These are phyloP conservation scores for Hirtodrosophila confusa DNA, from an alignment of 2,888 invertebrate genomes.

Conservation along the genomic window DNA sequence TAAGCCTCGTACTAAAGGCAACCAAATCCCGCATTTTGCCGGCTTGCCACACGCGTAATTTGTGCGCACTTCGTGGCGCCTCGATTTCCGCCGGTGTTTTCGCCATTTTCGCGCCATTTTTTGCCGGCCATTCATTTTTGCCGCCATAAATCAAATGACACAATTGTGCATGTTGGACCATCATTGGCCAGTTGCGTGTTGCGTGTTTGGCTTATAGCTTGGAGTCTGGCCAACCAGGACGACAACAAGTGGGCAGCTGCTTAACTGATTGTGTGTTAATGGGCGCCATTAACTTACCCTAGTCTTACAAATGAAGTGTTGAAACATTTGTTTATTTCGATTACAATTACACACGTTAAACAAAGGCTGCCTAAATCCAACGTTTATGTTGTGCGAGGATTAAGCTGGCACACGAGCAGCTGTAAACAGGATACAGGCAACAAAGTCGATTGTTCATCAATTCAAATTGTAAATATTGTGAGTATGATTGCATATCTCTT, in stretches of 20 bases:
- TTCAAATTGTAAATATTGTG: slow-evolving; percentile 48
- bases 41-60: slow-evolving; percentile 37
- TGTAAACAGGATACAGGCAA: slow-evolving; percentile 17
- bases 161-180: slow-evolving; percentile 63
- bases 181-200: slow-evolving; percentile 33
- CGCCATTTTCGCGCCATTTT: slow-evolving; percentile 62
- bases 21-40: slow-evolving; percentile 9
- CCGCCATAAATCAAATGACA: slow-evolving; percentile 68
- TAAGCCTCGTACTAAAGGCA: not conserved
- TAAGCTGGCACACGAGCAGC: slow-evolving; percentile 23
- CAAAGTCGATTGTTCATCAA: slow-evolving; percentile 7
- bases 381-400: slow-evolving; percentile 25
- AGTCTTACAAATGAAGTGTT: slow-evolving; percentile 55
- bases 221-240: slow-evolving; percentile 1
- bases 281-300: slow-evolving; percentile 29
- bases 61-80: slow-evolving; percentile 35
- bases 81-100: slow-evolving; percentile 42
- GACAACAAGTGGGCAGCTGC: slow-evolving; percentile 48
- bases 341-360: slow-evolving; percentile 12
- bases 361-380: slow-evolving; percentile 26
- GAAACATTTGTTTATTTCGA: slow-evolving; percentile 38
- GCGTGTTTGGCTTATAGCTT: slow-evolving; percentile 15
- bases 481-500: too few relatives aligned
- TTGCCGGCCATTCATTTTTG: slow-evolving; percentile 13
- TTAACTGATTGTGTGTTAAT: slow-evolving; percentile 42